Evolutionary conservation across 2,113 vertebrate species (phyloP).

Genomic region (Machaerirhynchus nigripectus): DNA sequence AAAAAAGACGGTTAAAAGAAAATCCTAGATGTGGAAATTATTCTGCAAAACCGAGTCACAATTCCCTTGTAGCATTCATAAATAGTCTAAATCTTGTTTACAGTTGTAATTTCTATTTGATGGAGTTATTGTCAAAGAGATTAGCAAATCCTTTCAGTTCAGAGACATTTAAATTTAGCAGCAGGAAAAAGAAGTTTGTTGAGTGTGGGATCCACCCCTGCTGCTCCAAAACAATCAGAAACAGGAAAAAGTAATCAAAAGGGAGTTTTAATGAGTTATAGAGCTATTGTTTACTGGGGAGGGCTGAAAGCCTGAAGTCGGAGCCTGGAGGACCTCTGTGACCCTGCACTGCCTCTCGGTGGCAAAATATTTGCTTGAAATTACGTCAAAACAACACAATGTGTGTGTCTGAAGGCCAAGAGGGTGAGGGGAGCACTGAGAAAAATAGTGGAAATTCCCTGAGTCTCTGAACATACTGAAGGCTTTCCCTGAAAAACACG

Average conservation of each 20-base stretch:
- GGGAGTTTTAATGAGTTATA: slow-evolving; percentile 81
- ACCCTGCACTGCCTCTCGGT: slow-evolving; percentile 66
- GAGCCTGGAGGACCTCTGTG: slow-evolving; percentile 56
- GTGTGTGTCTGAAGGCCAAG: slow-evolving; percentile 55
- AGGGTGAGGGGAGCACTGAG: not conserved
- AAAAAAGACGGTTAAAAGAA: not conserved
- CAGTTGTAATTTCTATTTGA: slow-evolving; percentile 19
- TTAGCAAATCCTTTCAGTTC: slow-evolving; percentile 40
- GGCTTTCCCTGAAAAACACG: slow-evolving; percentile 68
- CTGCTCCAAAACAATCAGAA: slow-evolving; percentile 82
- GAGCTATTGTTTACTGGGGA: slow-evolving; percentile 81
- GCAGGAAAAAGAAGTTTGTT: slow-evolving; percentile 75
- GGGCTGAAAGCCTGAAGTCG: slow-evolving; percentile 35
- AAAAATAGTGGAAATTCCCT: slow-evolving; percentile 77
- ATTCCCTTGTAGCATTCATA: not conserved
- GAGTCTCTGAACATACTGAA: slow-evolving; percentile 11
- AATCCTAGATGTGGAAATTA: not conserved
- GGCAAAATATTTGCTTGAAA: slow-evolving; percentile 74
- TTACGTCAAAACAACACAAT: slow-evolving; percentile 75
- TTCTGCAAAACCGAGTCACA: not conserved
- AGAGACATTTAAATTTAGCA: slow-evolving; percentile 78
- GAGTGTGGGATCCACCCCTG: slow-evolving; percentile 62
- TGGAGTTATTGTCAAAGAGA: not conserved
- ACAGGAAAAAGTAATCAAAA: slow-evolving; percentile 87
- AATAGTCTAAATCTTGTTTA: slow-evolving; percentile 20